Evolutionary conservation across 1,140 invertebrate species (phyloP).

Genomic region (Magallana ariakensis): DNA sequence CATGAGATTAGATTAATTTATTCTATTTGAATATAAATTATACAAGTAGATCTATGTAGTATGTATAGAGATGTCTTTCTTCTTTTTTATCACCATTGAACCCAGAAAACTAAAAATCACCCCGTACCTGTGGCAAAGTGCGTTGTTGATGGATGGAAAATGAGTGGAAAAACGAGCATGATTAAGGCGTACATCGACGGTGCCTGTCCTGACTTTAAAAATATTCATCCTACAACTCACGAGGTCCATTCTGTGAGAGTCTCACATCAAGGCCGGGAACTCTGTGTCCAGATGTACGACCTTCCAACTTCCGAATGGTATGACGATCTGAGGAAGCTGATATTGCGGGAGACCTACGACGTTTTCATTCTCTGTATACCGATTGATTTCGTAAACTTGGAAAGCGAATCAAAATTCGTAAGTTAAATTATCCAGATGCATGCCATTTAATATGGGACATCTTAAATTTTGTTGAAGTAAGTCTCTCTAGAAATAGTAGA

Average conservation of each 20-base stretch:
- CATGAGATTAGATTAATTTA: no score
- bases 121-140: neutral
- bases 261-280: neutral
- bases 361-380: constrained; percentile 3
- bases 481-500: no score
- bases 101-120: no score
- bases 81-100: no score
- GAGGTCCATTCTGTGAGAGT: neutral
- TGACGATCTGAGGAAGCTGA: neutral
- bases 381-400: constrained; percentile 27
- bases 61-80: no score
- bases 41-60: no score
- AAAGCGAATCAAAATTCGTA: constrained; percentile 5
- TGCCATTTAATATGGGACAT: no score
- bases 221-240: neutral
- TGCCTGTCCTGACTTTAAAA: neutral
- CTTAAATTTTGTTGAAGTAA: no score
- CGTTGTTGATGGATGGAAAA: constrained; percentile 4
- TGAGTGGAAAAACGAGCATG: constrained; percentile 28
- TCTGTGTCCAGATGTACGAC: neutral
- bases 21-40: no score
- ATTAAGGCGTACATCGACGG: constrained; percentile 18
- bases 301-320: neutral
- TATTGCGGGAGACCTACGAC: neutral
- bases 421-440: neutral